Conservation (phyloP, 2,888 invertebrate genomes). For the Philereme transversata region DNA sequence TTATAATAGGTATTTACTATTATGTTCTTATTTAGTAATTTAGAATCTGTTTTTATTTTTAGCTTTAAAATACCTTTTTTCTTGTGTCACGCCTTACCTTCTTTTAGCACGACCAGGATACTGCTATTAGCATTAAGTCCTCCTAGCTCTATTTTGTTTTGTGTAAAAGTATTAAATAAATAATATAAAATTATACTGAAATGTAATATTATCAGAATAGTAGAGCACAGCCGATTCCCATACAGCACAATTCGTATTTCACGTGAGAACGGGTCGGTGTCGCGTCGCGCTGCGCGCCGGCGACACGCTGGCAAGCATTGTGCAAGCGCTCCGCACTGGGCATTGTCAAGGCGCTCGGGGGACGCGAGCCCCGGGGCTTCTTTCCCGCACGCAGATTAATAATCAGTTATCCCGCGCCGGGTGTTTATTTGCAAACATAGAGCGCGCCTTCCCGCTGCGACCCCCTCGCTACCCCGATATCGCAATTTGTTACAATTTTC, state of each 20-base stretch:
- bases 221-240: slow-evolving; percentile 28
- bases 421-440: slow-evolving; percentile 82
- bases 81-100: no score
- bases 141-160: no score
- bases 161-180: neutral
- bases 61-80: no score
- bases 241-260: slow-evolving; percentile 57
- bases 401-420: slow-evolving; percentile 56
- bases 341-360: slow-evolving; percentile 41
- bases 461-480: slow-evolving; percentile 51
- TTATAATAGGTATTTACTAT: no score
- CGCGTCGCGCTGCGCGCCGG: slow-evolving; percentile 50
- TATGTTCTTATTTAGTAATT: no score
- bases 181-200: slow-evolving; percentile 1
- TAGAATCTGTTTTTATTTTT: no score
- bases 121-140: no score
- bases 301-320: slow-evolving; percentile 70
- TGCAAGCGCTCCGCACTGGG: slow-evolving; percentile 48
- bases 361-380: slow-evolving; percentile 19
- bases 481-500: slow-evolving; percentile 71
- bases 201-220: slow-evolving; percentile 10
- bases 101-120: no score
- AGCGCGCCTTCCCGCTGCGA: slow-evolving; percentile 65
- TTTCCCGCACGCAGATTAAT: slow-evolving; percentile 26
- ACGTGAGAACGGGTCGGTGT: slow-evolving; percentile 65